Conservation (phyloP, 2,113 vertebrate species). For the Setophaga petechia region DNA sequence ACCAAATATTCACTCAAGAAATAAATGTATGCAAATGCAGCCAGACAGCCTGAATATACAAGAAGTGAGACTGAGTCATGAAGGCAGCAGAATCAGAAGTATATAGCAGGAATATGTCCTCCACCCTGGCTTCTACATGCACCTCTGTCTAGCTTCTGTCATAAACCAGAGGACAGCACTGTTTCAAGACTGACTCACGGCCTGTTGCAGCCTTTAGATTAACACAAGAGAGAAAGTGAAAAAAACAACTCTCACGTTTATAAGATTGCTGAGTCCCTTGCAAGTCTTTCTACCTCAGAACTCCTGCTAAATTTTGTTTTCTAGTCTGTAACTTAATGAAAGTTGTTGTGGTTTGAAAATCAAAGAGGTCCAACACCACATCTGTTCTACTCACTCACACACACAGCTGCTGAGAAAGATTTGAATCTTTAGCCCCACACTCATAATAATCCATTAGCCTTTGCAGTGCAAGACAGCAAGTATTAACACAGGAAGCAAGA, state of each 20-base stretch:
- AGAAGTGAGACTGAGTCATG: conserved; percentile 43
- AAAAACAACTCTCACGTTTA: background rate
- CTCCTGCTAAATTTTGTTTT: background rate
- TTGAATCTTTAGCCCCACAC: background rate
- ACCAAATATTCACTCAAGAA: conserved; percentile 21
- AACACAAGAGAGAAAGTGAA: background rate
- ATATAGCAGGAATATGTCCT: background rate
- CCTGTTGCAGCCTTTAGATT: background rate
- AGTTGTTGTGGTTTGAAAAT: background rate
- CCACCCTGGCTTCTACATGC: background rate
- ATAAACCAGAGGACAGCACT: background rate
- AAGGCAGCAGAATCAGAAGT: conserved; percentile 12
- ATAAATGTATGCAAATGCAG: conserved; percentile 47
- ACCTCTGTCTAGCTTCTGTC: background rate
- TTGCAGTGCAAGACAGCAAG: background rate
- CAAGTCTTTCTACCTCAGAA: background rate
- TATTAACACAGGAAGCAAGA: background rate
- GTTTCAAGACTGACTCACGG: conserved; percentile 1
- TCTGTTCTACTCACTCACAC: background rate
- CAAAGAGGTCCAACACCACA: background rate
- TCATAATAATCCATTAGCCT: background rate
- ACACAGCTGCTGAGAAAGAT: background rate
- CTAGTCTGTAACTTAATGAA: background rate
- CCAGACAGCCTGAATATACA: background rate
- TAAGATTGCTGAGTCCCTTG: background rate